phyloP scores from a whole-genome alignment of 2,888 invertebrate species.

The Hermodice carunculata region DNA sequence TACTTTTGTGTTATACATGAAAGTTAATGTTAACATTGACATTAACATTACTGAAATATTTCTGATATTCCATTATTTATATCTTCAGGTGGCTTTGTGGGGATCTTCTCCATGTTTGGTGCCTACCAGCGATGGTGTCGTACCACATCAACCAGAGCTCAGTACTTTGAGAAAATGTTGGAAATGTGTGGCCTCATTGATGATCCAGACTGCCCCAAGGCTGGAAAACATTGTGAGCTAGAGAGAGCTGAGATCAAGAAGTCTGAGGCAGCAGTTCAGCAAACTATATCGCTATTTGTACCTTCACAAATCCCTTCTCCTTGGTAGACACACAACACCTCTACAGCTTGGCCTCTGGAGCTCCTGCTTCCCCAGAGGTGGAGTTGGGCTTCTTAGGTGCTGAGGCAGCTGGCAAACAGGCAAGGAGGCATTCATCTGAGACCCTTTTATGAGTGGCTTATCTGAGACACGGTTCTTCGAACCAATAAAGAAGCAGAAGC shows the following conservation, averaged over 20 bases:
- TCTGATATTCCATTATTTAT: too few relatives aligned
- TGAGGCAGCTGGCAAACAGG: constrained; percentile 6
- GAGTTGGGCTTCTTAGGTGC: constrained; percentile 16
- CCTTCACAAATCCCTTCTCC: constrained; percentile 32
- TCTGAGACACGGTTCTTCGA: constrained; percentile 14
- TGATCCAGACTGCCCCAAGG: background rate
- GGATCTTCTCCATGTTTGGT: background rate
- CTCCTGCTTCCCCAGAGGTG: constrained; percentile 13
- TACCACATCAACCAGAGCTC: background rate
- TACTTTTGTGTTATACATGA: constrained; percentile 14
- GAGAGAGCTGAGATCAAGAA: constrained; percentile 15
- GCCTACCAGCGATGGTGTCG: background rate
- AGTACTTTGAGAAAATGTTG: background rate
- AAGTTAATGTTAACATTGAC: too few relatives aligned
- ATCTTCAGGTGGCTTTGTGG: background rate
- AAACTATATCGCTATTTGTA: constrained; percentile 17
- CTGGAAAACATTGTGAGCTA: constrained; percentile 5
- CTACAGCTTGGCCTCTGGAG: constrained; percentile 29
- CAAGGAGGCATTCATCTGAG: constrained; percentile 8
- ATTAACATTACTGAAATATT: too few relatives aligned
- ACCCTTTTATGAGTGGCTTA: constrained; percentile 7
- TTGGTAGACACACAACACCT: constrained; percentile 16
- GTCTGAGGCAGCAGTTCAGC: constrained; percentile 17
- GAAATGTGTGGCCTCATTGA: background rate
- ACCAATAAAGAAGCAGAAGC: constrained; percentile 15